Evolutionary conservation across 1,140 invertebrate genomes (phyloP).

Genomic region (Proales similis): DNA sequence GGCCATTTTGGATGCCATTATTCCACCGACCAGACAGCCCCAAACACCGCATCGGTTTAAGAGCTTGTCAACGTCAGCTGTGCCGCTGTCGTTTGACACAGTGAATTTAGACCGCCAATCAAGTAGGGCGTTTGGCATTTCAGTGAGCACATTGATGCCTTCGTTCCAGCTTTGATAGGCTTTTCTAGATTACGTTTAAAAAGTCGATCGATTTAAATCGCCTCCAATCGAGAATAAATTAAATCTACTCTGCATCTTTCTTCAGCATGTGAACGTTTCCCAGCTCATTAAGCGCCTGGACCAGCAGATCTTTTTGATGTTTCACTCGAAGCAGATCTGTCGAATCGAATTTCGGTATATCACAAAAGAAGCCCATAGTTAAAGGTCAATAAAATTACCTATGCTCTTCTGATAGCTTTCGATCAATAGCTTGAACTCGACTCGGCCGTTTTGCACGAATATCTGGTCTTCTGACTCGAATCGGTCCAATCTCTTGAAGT

Average conservation of each 20-base stretch:
- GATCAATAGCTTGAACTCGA: constrained; percentile 9
- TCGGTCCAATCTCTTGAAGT: neutral
- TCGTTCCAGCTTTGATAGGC: constrained; percentile 36
- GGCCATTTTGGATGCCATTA: constrained; percentile 50
- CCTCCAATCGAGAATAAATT: neutral
- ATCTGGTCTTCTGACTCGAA: constrained; percentile 17
- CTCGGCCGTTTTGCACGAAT: constrained; percentile 13
- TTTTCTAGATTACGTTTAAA: neutral
- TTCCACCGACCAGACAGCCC: constrained; percentile 50
- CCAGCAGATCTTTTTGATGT: constrained; percentile 45
- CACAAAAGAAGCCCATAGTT: neutral
- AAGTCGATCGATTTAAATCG: neutral
- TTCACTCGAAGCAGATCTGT: constrained; percentile 48
- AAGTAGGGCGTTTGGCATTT: constrained; percentile 10
- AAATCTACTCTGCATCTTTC: constrained; percentile 45
- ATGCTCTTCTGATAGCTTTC: constrained; percentile 48
- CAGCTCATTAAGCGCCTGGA: constrained; percentile 51
- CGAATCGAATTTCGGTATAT: constrained; percentile 34
- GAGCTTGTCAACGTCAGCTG: constrained; percentile 38
- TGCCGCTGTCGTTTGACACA: neutral
- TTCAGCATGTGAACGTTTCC: constrained; percentile 50
- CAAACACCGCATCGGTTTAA: constrained; percentile 50
- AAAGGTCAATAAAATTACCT: constrained; percentile 41
- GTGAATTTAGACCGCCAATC: constrained; percentile 28
- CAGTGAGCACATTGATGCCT: constrained; percentile 6